These are phyloP conservation scores for Monochamus saltuarius DNA, from an alignment of 1,140 invertebrate species.

Conservation along the genomic window DNA sequence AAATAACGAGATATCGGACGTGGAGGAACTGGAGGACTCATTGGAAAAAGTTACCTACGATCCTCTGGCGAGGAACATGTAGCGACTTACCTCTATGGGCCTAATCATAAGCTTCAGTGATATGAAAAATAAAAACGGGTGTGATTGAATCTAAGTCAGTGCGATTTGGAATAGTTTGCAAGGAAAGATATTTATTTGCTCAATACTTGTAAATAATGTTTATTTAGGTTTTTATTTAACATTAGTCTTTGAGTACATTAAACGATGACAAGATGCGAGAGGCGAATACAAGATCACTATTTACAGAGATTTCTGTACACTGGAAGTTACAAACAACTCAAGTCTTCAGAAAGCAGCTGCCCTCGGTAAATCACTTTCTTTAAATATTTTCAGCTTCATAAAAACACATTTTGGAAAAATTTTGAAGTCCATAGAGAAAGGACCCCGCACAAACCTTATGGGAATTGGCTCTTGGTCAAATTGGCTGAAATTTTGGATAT, in stretches of 20 bases:
- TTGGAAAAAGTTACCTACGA: conserved; percentile 36
- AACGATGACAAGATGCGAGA: not conserved
- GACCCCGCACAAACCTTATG: no score
- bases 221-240: conserved; percentile 8
- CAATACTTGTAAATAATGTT: conserved; percentile 2
- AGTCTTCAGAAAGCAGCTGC: no score
- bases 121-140: conserved; percentile 31
- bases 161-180: not conserved
- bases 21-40: conserved; percentile 17
- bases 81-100: not conserved
- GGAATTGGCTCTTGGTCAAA: no score
- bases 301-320: not conserved
- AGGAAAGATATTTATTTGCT: not conserved
- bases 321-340: not conserved
- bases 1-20: conserved; percentile 21
- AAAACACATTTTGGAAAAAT: no score
- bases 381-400: no score
- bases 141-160: conserved; percentile 35
- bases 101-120: conserved; percentile 6
- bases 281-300: conserved; percentile 6
- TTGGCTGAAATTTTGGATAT: no score
- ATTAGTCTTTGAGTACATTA: conserved; percentile 9
- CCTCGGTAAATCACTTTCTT: no score
- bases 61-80: conserved; percentile 30
- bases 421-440: no score